These are phyloP conservation scores for Glomeris maerens DNA, from an alignment of 1,140 invertebrate genomes.

Conservation along the genomic window DNA sequence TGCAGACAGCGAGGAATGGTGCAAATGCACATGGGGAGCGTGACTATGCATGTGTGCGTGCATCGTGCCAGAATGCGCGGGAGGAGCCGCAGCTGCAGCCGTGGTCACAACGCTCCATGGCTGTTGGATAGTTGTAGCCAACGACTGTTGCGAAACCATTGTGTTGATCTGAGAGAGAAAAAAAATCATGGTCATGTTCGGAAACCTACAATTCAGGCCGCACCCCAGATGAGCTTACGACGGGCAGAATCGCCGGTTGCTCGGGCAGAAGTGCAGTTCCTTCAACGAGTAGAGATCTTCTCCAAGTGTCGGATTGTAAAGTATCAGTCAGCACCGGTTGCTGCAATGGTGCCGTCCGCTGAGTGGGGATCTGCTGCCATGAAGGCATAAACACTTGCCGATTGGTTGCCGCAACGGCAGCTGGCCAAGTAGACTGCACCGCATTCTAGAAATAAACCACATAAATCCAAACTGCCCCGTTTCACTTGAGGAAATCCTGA, in stretches of 20 bases:
- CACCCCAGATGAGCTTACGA: slow-evolving; percentile 32
- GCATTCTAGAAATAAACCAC: slow-evolving; percentile 42
- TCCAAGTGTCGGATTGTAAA: slow-evolving; percentile 43
- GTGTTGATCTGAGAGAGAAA: slow-evolving; percentile 17
- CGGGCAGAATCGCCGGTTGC: slow-evolving; percentile 42
- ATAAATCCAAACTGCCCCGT: slow-evolving; percentile 8
- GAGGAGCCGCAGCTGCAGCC: slow-evolving; percentile 8
- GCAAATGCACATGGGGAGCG: too few species aligned
- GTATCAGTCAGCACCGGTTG: slow-evolving; percentile 48
- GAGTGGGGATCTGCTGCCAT: slow-evolving; percentile 62
- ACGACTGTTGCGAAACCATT: slow-evolving; percentile 15
- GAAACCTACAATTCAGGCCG: slow-evolving; percentile 41
- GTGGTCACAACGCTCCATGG: slow-evolving; percentile 16
- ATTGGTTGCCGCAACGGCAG: slow-evolving; percentile 34
- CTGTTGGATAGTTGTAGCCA: slow-evolving; percentile 14
- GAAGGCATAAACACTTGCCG: slow-evolving; percentile 65
- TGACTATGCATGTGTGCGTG: too few species aligned
- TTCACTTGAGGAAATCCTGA: background rate
- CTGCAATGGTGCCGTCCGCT: slow-evolving; percentile 49
- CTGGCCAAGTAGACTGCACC: slow-evolving; percentile 59
- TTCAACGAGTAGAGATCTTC: slow-evolving; percentile 62
- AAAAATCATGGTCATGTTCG: slow-evolving; percentile 34
- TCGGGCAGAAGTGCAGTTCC: slow-evolving; percentile 44
- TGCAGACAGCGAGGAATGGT: slow-evolving; percentile 1
- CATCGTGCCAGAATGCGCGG: slow-evolving; percentile 10